A percentile compares a stretch with the other conserved stretches of the same genome.
Conservation (phyloP, 2,797 vertebrate species). For the Potorous gilbertii region DNA sequence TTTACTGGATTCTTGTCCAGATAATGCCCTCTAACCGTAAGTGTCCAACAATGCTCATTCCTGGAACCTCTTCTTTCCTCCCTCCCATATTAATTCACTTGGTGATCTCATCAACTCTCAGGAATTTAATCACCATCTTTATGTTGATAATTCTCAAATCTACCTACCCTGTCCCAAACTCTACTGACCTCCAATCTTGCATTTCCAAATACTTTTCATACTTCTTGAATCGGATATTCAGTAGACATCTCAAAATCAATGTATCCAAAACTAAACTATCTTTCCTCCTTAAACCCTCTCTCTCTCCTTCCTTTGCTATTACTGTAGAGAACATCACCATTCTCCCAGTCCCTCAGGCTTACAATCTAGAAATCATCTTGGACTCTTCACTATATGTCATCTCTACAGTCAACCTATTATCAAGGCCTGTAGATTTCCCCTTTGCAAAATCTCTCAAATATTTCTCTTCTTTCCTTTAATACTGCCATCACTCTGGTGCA, state of each 20-base stretch:
- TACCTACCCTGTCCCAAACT: neutral
- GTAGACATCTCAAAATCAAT: neutral
- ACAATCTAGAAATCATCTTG: too few species aligned
- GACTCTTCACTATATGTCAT: neutral
- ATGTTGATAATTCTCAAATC: neutral
- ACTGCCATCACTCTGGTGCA: neutral
- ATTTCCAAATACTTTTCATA: neutral
- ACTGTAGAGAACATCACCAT: rapidly evolving
- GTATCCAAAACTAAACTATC: neutral
- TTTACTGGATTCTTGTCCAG: neutral
- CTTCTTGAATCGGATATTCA: neutral
- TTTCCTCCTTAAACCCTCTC: neutral
- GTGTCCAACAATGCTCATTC: neutral
- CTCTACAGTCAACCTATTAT: neutral
- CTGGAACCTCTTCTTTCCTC: neutral
- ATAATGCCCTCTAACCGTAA: neutral
- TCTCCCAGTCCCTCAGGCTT: rapidly evolving
- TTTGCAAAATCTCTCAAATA: neutral
- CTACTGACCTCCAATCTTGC: neutral
- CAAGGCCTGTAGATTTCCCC: neutral
- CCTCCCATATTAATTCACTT: neutral
- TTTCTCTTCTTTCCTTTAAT: rapidly evolving
- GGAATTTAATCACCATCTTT: neutral
- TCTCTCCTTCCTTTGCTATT: neutral
- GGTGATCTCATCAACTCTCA: neutral